Base-by-base conservation (phyloP, 2,113 vertebrate species). In the Crocuta crocuta region DNA sequence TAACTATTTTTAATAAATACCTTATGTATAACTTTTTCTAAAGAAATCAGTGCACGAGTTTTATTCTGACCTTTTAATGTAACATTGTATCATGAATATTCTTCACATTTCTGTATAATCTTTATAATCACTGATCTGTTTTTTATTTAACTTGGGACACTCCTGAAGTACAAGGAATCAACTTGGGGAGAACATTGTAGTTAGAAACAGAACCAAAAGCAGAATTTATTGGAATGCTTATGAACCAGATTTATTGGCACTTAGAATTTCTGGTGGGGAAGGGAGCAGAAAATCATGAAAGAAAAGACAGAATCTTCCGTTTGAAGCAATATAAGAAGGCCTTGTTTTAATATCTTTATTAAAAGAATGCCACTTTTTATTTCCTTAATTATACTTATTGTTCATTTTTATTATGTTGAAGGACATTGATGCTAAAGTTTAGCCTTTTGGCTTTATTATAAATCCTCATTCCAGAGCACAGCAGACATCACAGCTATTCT, bases 361-460 rank as follows among this genome's bases (percentile, higher is more conserved):
- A 82, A 94, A 95, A 82, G 63, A 93, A 70, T 71, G 26, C 10
- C 93, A 13, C 71, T 88, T 85, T 95, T 89, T 89, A 35, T 86
- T 70, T 89, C 48, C 39, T 89, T 90, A 71, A 48, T 82, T 86
- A 21, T 65, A 58, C n/a, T 86, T 86, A 43, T 1, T 82, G 5
- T 92, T 89, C n/a, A 71, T 90, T 97, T 94, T 94, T 97, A 96
- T 94, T 78, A 78, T 89, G 78, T 66, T 92, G 66, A 97, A 95
- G 63, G 13, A 90, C 31, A 85, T 45, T 87, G 68, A 48, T 91
- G 26, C 76, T 94, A 93, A 91, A 94, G 45, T 43, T 91, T 24
- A 97, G 81, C 43, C 39, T 76, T 95, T 92, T 33, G 71, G 5
- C 45, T 66, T 55, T 90, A 91, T 95, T 93, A 33, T 94, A 95